Evolutionary conservation across 2,888 invertebrate species (phyloP), one percentile per base, ranked within the genome.

Genomic region (Drosophila fungiperda): DNA sequence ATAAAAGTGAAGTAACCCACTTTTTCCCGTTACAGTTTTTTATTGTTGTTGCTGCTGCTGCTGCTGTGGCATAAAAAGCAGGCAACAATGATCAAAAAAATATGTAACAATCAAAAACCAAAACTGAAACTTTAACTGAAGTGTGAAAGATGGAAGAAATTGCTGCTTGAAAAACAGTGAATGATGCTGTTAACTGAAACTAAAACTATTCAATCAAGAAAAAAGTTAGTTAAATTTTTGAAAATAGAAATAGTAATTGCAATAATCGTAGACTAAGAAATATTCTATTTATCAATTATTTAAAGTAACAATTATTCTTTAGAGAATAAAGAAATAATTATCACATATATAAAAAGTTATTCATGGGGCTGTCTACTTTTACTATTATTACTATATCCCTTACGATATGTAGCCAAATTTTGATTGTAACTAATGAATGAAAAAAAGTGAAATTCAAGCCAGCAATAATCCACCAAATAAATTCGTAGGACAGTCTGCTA

Each of bases 1-100:
- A 87, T 83, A 78, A 83, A 88, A 88, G 71, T 88, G 82, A 88
- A 87, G 86, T 87, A 87, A 88, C 87, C 87, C 88, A 88, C 82
- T 87, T 87, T 87, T 86, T 85, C 83, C 75, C 78, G 84, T 78
- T 82, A 83, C 70, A 82, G 62, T 72, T 82, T 76, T 74, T 65
- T 80, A 69, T 80, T 75, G 67, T 61, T 80, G 73, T 67, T 60
- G 73, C 69, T 73, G 64, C 67, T 45, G 45, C 6, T 67, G 60
- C 53, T 49, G 67, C 40, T 59, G 76, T 15, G 50, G 77, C 73
- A 76, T 64, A 70, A 58, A 60, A 60, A 38, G 55, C 49, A 69
- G 60, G 68, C 73, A 63, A 64, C 74, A 72, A 73, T 59, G 68
- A 77, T 80, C 75, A 74, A 68, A 78, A 74, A 68, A 78, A 78